Evolutionary conservation across 1,140 invertebrate genomes (phyloP), one percentile per base, ranked within the genome.

Genomic region (Drosophila pseudoananassae): DNA sequence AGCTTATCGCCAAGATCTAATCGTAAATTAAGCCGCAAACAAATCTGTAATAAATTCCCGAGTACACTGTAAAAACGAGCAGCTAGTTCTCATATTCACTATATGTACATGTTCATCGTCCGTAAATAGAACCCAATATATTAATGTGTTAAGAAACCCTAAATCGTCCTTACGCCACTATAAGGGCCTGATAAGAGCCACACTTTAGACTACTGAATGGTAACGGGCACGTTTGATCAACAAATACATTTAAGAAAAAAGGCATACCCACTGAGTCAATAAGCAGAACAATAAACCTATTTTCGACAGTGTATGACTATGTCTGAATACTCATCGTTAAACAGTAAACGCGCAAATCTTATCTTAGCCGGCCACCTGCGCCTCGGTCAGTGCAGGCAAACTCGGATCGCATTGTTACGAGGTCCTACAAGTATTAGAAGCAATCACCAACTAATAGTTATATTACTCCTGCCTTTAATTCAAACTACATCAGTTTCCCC

Each of bases 351-450:
- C 60, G 61, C 40, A 85, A 84, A 84, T 84, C 80, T 84, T 85
- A 84, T 84, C 70, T 36, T 36, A 78, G 56, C 12, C 31, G 46
- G 75, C 70, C 79, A 83, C 79, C 79, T 83, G 79, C 78, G 36
- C 74, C 74, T 71, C 5, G 23, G 46, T 45, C 53, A 46, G 76
- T 84, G 77, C 81, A 84, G 61, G 66, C 51, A 84, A 76, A 85
- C 81, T 25, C 61, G 61, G 45, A 2, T 40, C 25, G 12, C 50
- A 29, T 14, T 72, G 53, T 64, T 38, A 31, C 65, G 63, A 23
- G 49, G 52, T 43, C 36, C 25, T 36, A 27, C 45, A 17, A 66
- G 55, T n/a, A 3, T 5, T 27, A 27, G 6, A 10, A 33, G 8
- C 8, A 33, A 8, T 33, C 8, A 33, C 1, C 10, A 9, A 33